Conservation (phyloP, 2,888 invertebrate genomes). For the Andrena minutula region DNA sequence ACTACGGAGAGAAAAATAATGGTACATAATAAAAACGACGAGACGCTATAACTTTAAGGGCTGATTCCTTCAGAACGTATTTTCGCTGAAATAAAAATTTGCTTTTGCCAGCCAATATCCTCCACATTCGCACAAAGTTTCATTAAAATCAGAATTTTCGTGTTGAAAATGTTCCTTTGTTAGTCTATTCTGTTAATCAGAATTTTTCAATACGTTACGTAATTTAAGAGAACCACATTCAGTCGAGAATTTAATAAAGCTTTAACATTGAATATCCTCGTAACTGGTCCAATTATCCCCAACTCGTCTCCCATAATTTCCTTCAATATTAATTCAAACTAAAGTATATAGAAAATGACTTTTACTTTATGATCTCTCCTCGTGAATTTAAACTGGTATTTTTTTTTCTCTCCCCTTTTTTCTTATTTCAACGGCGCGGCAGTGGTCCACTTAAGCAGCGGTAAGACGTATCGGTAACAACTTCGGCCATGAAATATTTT, state of each 20-base stretch:
- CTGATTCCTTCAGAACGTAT: too few relatives aligned
- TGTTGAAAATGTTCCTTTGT: background rate
- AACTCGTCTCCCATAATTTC: background rate
- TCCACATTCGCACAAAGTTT: background rate
- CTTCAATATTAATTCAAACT: background rate
- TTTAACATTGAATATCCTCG: background rate
- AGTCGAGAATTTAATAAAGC: background rate
- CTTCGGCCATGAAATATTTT: conserved; percentile 54
- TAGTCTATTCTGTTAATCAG: background rate
- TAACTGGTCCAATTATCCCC: background rate
- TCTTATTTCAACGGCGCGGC: conserved; percentile 2
- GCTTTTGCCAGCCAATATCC: background rate
- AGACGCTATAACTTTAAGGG: too few relatives aligned
- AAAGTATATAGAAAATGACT: too few relatives aligned
- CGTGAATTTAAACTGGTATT: too few relatives aligned
- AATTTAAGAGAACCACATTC: background rate
- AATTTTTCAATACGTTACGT: background rate
- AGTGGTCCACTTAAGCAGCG: conserved; percentile 24
- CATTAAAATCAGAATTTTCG: too few relatives aligned
- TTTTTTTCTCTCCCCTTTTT: background rate
- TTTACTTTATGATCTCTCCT: too few relatives aligned
- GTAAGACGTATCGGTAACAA: conserved; percentile 43
- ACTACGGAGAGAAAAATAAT: too few relatives aligned
- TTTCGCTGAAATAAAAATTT: too few relatives aligned
- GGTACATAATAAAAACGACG: too few relatives aligned